These are phyloP conservation scores for Apoderus coryli DNA, from an alignment of 2,888 invertebrate genomes.

Conservation along the genomic window DNA sequence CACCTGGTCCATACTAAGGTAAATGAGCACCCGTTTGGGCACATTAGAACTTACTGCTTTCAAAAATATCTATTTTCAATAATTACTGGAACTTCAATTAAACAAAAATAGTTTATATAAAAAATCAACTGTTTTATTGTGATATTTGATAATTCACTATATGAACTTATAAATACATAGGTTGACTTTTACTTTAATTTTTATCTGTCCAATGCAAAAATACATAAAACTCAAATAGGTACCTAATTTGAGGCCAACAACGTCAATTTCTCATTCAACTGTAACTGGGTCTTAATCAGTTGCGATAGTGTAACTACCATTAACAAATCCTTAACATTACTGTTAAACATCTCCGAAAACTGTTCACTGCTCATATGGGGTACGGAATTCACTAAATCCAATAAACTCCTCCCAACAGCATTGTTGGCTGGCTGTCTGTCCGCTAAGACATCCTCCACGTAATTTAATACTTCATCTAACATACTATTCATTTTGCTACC, in stretches of 20 bases:
- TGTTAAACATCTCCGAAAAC: conserved; percentile 90
- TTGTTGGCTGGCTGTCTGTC: conserved; percentile 66
- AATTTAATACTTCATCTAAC: conserved; percentile 63
- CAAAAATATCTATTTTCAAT: too few relatives aligned
- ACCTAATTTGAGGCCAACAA: conserved; percentile 57
- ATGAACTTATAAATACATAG: too few relatives aligned
- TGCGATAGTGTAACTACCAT: conserved; percentile 96
- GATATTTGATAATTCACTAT: too few relatives aligned
- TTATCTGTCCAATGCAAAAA: too few relatives aligned
- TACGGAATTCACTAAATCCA: conserved; percentile 82
- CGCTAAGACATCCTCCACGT: conserved; percentile 86
- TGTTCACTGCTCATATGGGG: conserved; percentile 82
- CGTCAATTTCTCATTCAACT: conserved; percentile 90
- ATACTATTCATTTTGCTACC: conserved; percentile 61
- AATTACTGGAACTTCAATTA: too few relatives aligned
- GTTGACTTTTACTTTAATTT: too few relatives aligned
- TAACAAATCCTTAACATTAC: conserved; percentile 90
- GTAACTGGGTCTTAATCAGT: conserved; percentile 89
- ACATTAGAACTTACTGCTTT: too few relatives aligned
- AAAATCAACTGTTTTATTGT: too few relatives aligned
- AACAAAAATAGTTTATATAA: too few relatives aligned
- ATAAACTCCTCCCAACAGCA: conserved; percentile 76
- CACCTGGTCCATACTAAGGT: too few relatives aligned
- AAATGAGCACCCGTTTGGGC: too few relatives aligned
- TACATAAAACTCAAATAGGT: too few relatives aligned